Conservation (phyloP, 2,797 vertebrate genomes). For the Esox lucius region DNA sequence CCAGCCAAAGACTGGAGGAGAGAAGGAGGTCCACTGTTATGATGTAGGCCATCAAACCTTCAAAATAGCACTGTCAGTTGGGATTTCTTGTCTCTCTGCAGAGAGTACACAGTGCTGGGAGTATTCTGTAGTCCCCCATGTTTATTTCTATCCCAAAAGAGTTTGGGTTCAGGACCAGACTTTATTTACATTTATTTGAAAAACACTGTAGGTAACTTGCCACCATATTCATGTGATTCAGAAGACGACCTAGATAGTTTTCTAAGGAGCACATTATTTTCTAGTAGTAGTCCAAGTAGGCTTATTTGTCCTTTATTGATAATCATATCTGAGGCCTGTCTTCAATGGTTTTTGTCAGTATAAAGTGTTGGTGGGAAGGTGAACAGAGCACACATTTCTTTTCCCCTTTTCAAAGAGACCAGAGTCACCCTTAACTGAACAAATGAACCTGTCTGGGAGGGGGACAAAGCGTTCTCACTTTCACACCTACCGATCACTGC, state of each 20-base stretch:
- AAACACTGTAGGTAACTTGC: background rate
- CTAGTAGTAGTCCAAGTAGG: no score
- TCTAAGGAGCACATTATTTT: background rate
- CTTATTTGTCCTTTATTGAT: constrained; percentile 10
- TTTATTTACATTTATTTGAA: background rate
- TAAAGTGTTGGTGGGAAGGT: constrained; percentile 52
- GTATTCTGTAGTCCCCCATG: constrained; percentile 16
- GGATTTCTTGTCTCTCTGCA: constrained; percentile 59
- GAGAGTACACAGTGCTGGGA: constrained; percentile 25
- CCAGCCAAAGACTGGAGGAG: constrained; percentile 47
- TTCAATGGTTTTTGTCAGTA: constrained; percentile 35
- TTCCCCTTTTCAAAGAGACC: constrained; percentile 65
- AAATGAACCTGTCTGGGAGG: constrained; percentile 73
- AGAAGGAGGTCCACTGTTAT: constrained; percentile 59
- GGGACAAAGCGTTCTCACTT: constrained; percentile 64
- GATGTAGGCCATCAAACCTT: constrained; percentile 66
- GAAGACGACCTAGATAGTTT: background rate
- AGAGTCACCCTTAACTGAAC: constrained; percentile 69
- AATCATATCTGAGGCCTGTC: constrained; percentile 37
- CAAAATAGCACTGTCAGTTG: constrained; percentile 66
- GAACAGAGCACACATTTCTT: constrained; percentile 64
- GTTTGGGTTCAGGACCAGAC: background rate
- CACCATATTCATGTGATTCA: background rate
- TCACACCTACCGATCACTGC: constrained; percentile 49
- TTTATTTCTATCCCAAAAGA: background rate